phyloP scores from a whole-genome alignment of 1,140 invertebrate genomes.

The Drosophila prosaltans region DNA sequence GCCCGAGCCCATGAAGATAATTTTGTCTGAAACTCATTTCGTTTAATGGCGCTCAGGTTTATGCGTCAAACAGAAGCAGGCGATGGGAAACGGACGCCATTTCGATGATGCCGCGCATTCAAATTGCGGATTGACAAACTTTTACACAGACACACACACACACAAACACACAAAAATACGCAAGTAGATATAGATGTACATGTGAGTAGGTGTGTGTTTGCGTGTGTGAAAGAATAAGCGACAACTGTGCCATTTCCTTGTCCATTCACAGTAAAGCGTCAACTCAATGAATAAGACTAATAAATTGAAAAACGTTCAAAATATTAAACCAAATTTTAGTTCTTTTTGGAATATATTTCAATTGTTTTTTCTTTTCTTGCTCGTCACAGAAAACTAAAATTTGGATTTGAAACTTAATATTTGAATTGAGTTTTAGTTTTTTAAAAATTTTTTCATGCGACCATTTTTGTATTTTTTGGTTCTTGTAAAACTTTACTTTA shows the following conservation, averaged over 20 bases:
- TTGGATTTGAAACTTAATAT: no score
- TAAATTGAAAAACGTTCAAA: no score
- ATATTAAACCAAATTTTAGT: not conserved
- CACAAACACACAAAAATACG: not conserved
- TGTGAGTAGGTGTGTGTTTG: slow-evolving; percentile 11
- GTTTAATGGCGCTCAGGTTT: slow-evolving; percentile 77
- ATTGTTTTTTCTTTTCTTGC: not conserved
- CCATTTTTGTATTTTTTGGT: no score
- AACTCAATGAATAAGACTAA: no score
- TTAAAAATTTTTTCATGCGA: no score
- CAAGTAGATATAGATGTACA: not conserved
- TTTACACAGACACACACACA: slow-evolving; percentile 34
- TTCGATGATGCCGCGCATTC: slow-evolving; percentile 73
- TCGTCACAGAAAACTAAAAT: not conserved
- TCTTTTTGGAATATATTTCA: not conserved
- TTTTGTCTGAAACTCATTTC: slow-evolving; percentile 79
- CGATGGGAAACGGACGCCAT: slow-evolving; percentile 56
- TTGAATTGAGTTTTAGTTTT: no score
- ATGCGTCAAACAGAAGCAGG: slow-evolving; percentile 64
- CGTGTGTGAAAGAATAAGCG: slow-evolving; percentile 16
- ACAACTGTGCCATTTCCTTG: slow-evolving; percentile 26
- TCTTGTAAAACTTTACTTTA: no score
- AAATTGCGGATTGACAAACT: slow-evolving; percentile 79
- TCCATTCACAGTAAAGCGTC: not conserved
- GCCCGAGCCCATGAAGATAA: slow-evolving; percentile 48